Conservation (phyloP, 2,797 vertebrate species). For the Gymnoscopelus microlampas region DNA sequence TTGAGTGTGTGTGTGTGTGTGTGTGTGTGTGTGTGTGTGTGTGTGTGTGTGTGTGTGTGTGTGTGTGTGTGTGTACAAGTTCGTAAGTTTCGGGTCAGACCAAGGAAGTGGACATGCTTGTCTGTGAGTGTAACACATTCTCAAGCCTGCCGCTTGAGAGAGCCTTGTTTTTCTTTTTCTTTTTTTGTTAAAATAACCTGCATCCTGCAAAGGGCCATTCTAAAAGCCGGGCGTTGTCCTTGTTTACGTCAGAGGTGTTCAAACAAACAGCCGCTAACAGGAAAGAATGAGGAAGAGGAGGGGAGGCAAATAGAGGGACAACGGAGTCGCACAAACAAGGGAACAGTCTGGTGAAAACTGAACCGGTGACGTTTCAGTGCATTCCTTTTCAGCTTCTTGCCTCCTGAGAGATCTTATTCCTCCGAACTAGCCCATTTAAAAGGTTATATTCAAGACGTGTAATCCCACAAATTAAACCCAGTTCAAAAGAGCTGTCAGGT, state of each 20-base stretch:
- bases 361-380: constrained; percentile 11
- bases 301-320: constrained; percentile 6
- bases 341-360: constrained; percentile 9
- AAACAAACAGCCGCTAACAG: constrained; percentile 45
- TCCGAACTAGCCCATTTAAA: neutral
- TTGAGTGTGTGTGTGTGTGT: neutral
- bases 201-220: constrained; percentile 25
- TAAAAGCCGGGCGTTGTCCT: constrained; percentile 27
- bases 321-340: constrained; percentile 11
- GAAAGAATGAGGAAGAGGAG: constrained; percentile 50
- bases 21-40: neutral
- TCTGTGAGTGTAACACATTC: constrained; percentile 13
- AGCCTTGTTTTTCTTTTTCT: constrained; percentile 24
- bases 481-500: too few species aligned
- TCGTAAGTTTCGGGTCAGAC: too few species aligned
- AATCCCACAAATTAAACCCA: constrained; percentile 2
- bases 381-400: neutral
- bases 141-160: constrained; percentile 34
- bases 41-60: too few species aligned
- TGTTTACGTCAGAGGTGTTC: constrained; percentile 34
- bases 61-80: too few species aligned
- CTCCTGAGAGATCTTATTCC: neutral
- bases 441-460: neutral
- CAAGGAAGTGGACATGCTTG: neutral
- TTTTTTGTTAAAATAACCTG: neutral